Evolutionary conservation across 92 coral and sea anemone species (phyloP).

Genomic region (Epizoanthus illoricatus): DNA sequence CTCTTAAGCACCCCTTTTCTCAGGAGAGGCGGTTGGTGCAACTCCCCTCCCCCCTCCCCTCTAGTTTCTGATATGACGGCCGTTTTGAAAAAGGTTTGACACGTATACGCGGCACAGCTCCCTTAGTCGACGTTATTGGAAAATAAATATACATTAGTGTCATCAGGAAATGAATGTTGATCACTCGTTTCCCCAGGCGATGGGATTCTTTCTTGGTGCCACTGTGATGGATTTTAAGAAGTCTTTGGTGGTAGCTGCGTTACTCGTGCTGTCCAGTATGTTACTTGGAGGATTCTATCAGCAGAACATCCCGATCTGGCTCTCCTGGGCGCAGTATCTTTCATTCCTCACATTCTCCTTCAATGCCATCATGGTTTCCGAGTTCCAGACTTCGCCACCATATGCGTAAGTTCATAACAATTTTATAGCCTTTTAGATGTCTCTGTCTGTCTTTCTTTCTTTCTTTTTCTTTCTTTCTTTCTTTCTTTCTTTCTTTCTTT

Average conservation of each 20-base stretch:
- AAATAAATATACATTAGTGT: too few relatives aligned
- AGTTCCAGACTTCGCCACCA: constrained; percentile 68
- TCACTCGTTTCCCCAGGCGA: constrained; percentile 58
- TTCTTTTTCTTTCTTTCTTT: too few relatives aligned
- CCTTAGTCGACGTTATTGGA: too few relatives aligned
- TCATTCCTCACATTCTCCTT: constrained; percentile 72
- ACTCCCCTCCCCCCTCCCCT: too few relatives aligned
- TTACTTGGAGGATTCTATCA: constrained; percentile 89
- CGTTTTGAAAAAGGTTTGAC: too few relatives aligned
- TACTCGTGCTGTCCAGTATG: constrained; percentile 71
- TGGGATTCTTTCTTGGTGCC: constrained; percentile 89
- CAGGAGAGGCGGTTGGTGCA: too few relatives aligned
- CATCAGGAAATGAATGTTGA: too few relatives aligned
- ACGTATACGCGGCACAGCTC: too few relatives aligned
- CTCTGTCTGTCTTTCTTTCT: background rate
- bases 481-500: too few relatives aligned
- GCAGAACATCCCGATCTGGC: constrained; percentile 78
- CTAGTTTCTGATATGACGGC: too few relatives aligned
- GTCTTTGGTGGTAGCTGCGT: constrained; percentile 79
- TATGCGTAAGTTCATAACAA: constrained; percentile 50
- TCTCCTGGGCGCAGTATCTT: constrained; percentile 67
- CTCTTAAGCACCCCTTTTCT: too few relatives aligned
- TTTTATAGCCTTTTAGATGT: background rate
- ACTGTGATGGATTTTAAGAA: constrained; percentile 81
- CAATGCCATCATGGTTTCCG: constrained; percentile 64